These are phyloP conservation scores for Chloropsis hardwickii DNA, from an alignment of 2,113 vertebrate species.

Conservation along the genomic window DNA sequence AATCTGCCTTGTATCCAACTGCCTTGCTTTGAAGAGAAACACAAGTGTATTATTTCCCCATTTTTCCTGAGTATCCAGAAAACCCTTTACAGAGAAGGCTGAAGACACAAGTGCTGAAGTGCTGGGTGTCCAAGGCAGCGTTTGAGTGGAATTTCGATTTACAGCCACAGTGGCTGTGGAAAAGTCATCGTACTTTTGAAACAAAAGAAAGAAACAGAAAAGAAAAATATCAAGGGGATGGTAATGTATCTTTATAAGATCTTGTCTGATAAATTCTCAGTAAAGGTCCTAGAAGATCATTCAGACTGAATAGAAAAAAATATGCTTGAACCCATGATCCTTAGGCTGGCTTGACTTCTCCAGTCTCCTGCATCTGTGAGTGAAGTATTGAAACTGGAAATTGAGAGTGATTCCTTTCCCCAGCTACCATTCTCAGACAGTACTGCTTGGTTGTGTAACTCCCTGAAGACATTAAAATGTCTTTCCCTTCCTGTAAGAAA, in stretches of 20 bases:
- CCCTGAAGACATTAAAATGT: slow-evolving; percentile 58
- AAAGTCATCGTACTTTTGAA: background rate
- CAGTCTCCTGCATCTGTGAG: slow-evolving; percentile 20
- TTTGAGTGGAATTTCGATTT: background rate
- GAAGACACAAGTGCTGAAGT: background rate
- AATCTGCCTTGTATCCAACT: background rate
- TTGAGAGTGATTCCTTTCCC: background rate
- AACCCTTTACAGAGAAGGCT: background rate
- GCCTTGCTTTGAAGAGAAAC: background rate
- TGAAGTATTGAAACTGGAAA: slow-evolving; percentile 2
- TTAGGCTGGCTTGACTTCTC: background rate
- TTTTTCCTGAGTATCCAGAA: background rate
- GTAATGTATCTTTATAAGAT: background rate
- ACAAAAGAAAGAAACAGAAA: background rate
- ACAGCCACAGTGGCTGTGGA: background rate
- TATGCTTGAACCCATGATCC: background rate
- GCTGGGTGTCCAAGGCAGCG: background rate
- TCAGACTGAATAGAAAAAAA: background rate
- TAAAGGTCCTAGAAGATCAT: background rate
- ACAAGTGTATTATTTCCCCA: background rate
- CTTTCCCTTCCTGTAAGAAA: slow-evolving; percentile 51
- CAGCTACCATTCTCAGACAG: slow-evolving; percentile 8
- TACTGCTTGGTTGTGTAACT: background rate
- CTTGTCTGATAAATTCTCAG: background rate
- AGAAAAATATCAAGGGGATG: background rate